Evolutionary conservation across 2,888 invertebrate species (phyloP).

Genomic region (Ophion costatus): DNA sequence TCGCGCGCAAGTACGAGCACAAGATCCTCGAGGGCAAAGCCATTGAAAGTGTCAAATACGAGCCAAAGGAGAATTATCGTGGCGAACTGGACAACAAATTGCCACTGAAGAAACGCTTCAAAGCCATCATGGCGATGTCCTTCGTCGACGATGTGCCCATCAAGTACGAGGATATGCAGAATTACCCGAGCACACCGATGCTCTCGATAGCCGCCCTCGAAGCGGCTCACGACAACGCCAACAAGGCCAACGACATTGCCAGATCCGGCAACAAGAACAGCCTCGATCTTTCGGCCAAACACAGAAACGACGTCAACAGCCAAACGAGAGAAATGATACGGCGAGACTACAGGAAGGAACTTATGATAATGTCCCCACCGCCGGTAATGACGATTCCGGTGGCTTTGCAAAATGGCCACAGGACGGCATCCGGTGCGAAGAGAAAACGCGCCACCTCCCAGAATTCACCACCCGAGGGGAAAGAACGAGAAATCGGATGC

Average conservation of each 20-base stretch:
- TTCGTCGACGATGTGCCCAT: slow-evolving; percentile 69
- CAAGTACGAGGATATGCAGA: slow-evolving; percentile 70
- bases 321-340: slow-evolving; percentile 69
- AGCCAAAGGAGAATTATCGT: slow-evolving; percentile 70
- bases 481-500: slow-evolving; percentile 22
- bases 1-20: slow-evolving; percentile 73
- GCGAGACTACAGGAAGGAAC: slow-evolving; percentile 72
- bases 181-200: slow-evolving; percentile 75
- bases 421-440: slow-evolving; percentile 63
- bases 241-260: not conserved
- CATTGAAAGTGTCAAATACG: slow-evolving; percentile 69
- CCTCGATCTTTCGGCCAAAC: not conserved
- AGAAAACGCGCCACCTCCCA: slow-evolving; percentile 61
- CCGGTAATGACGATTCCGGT: not conserved
- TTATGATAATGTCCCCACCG: slow-evolving; percentile 46
- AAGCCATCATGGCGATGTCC: slow-evolving; percentile 76
- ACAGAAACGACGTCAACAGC: not conserved
- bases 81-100: slow-evolving; percentile 75
- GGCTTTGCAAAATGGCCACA: slow-evolving; percentile 58
- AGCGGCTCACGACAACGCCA: slow-evolving; percentile 38
- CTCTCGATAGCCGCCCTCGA: slow-evolving; percentile 78
- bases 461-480: slow-evolving; percentile 55
- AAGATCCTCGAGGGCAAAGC: slow-evolving; percentile 68
- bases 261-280: not conserved
- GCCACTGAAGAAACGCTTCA: slow-evolving; percentile 80